These are phyloP conservation scores for Clistopyga incitator DNA, from an alignment of 2,888 invertebrate genomes.

Conservation along the genomic window DNA sequence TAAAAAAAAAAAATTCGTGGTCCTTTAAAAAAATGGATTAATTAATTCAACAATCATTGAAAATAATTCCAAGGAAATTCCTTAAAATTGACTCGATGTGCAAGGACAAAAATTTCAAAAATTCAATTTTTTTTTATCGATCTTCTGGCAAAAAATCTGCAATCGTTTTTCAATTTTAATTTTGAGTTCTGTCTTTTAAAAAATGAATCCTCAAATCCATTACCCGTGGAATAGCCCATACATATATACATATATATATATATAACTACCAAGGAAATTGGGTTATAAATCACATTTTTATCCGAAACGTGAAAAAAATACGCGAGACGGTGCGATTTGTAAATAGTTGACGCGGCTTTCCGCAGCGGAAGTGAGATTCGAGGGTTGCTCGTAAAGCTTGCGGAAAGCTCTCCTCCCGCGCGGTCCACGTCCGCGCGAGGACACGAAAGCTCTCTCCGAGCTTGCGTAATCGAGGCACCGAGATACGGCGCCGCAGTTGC, in stretches of 20 bases:
- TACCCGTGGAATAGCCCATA: too few relatives aligned
- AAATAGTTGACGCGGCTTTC: neutral
- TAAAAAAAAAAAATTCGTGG: too few relatives aligned
- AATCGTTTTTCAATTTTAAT: too few relatives aligned
- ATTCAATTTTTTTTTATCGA: too few relatives aligned
- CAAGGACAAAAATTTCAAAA: too few relatives aligned
- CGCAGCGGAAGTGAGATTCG: neutral
- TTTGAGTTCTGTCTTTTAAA: too few relatives aligned
- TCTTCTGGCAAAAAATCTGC: too few relatives aligned
- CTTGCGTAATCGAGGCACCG: constrained; percentile 55
- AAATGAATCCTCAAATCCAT: too few relatives aligned
- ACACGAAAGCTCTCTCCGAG: constrained; percentile 44
- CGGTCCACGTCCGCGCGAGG: neutral
- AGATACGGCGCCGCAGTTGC: constrained; percentile 40
- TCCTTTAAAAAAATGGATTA: too few relatives aligned
- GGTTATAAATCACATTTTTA: neutral
- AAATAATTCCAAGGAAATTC: too few relatives aligned
- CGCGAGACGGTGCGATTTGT: neutral
- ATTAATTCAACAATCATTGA: too few relatives aligned
- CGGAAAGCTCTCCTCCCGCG: neutral
- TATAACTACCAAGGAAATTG: neutral
- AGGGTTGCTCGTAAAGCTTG: neutral
- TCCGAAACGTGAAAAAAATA: neutral
- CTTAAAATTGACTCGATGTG: too few relatives aligned
- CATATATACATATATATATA: neutral